Conservation (phyloP, 2,888 invertebrate species). For the Arrhopalites spinosus region DNA sequence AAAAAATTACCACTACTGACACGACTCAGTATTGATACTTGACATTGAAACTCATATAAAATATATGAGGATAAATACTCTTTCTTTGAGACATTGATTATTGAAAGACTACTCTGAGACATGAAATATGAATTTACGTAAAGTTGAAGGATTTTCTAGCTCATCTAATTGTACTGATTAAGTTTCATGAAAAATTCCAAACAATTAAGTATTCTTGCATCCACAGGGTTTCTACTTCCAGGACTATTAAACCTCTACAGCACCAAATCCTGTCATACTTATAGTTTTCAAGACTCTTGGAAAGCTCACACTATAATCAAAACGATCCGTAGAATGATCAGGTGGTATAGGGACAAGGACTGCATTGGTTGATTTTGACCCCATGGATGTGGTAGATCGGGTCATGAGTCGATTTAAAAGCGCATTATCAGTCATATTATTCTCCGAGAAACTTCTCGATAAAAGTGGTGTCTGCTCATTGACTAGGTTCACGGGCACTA, state of each 20-base stretch:
- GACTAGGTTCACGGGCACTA: slow-evolving; percentile 11
- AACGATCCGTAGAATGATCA: slow-evolving; percentile 28
- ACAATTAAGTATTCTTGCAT: not conserved
- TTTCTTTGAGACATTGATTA: too few species aligned
- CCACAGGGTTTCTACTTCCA: not conserved
- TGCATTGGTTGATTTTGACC: slow-evolving; percentile 26
- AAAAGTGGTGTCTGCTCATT: slow-evolving; percentile 52
- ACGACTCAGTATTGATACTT: too few species aligned
- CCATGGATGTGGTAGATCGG: not conserved
- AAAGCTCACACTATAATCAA: slow-evolving; percentile 48
- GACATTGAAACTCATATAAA: too few species aligned
- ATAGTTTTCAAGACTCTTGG: slow-evolving; percentile 54
- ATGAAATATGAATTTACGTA: too few species aligned
- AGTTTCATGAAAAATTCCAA: too few species aligned
- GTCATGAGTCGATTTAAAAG: slow-evolving; percentile 14
- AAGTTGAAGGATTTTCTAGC: too few species aligned
- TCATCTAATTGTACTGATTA: too few species aligned
- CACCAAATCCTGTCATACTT: slow-evolving; percentile 52
- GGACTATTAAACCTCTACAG: slow-evolving; percentile 55
- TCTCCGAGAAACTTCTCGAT: slow-evolving; percentile 19
- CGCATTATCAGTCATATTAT: not conserved
- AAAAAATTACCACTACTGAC: too few species aligned
- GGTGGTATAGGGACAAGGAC: slow-evolving; percentile 32
- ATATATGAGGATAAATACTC: too few species aligned
- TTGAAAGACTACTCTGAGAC: too few species aligned